These are phyloP conservation scores for Clostera curtula DNA, from an alignment of 2,888 invertebrate species.

Conservation along the genomic window DNA sequence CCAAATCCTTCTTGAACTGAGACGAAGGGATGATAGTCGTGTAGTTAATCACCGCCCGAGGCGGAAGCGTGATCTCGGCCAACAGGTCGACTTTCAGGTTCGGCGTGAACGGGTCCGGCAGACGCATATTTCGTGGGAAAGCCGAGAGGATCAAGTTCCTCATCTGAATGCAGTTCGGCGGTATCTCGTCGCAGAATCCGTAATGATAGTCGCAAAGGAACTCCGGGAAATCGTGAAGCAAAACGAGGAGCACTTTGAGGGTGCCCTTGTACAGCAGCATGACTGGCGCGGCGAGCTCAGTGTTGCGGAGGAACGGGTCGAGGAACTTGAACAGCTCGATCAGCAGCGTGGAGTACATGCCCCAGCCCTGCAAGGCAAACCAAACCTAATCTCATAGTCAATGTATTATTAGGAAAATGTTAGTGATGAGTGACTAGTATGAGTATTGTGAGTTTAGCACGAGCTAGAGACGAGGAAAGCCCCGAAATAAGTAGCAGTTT, in stretches of 20 bases:
- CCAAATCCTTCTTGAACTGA: conserved; percentile 95
- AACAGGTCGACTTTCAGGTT: conserved; percentile 96
- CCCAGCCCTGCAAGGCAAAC: conserved; percentile 82
- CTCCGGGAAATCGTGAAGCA: conserved; percentile 99
- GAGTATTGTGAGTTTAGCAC: too few species aligned
- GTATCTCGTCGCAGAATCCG: conserved; percentile 99
- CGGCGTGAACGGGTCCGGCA: conserved; percentile 99
- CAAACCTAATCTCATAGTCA: not conserved
- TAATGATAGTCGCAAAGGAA: conserved; percentile 99
- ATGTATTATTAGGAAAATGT: not conserved
- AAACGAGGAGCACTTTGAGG: conserved; percentile 92
- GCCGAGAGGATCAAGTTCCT: conserved; percentile 98
- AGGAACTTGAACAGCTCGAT: conserved; percentile 97
- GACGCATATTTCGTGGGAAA: conserved; percentile 97
- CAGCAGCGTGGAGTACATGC: conserved; percentile 96
- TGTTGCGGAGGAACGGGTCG: conserved; percentile 97
- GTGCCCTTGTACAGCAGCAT: conserved; percentile 97
- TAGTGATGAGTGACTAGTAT: too few species aligned
- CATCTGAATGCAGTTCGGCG: conserved; percentile 99
- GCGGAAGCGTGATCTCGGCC: conserved; percentile 90
- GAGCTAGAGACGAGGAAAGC: too few species aligned
- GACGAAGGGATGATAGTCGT: conserved; percentile 89
- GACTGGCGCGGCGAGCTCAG: conserved; percentile 95
- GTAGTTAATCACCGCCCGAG: conserved; percentile 92
- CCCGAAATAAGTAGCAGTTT: too few species aligned